Conservation (phyloP, 2,113 vertebrate genomes). For the Poecile atricapillus region DNA sequence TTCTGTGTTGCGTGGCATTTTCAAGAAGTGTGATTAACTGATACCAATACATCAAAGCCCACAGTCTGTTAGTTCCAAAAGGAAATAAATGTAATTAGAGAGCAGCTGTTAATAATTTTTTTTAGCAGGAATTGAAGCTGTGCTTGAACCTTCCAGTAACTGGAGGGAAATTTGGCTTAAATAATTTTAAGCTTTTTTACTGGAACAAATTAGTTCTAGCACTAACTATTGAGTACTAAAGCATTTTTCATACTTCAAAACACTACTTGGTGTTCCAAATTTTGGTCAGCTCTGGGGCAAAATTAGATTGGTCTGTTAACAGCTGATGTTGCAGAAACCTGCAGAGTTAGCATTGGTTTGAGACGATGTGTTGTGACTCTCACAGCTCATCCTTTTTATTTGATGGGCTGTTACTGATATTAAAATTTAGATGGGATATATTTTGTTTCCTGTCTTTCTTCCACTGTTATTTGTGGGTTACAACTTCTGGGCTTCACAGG, state of each 20-base stretch:
- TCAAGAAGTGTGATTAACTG: background rate
- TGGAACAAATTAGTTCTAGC: background rate
- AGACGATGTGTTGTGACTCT: background rate
- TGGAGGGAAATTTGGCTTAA: background rate
- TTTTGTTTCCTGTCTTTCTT: background rate
- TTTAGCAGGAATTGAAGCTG: background rate
- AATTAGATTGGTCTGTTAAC: background rate
- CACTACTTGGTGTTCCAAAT: background rate
- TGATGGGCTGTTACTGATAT: background rate
- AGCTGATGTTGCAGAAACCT: background rate
- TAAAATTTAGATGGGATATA: background rate
- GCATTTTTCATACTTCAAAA: background rate
- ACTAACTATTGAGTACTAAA: background rate
- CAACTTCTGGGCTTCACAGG: background rate
- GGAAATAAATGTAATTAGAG: background rate
- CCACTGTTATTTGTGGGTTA: background rate
- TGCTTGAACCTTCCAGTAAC: background rate
- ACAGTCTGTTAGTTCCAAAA: background rate
- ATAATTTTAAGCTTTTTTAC: background rate
- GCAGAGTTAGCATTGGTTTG: background rate
- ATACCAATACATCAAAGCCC: background rate
- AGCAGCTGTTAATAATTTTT: background rate
- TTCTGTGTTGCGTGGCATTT: background rate
- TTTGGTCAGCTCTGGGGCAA: background rate
- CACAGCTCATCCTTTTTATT: background rate